Base-by-base conservation (phyloP, 1,140 invertebrate species). In the Chironomus tepperi region DNA sequence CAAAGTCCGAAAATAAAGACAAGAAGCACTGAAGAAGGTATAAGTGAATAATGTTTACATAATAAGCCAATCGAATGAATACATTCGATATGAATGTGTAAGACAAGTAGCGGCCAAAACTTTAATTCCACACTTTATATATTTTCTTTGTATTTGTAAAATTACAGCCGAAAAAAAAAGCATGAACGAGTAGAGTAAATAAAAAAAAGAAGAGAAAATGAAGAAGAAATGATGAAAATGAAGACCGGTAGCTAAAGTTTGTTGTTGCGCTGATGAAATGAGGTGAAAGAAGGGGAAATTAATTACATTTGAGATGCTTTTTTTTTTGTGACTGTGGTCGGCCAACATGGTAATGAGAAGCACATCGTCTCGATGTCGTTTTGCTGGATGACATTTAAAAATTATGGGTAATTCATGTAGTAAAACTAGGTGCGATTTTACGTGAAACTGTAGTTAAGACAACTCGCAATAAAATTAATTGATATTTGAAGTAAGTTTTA, bases 71-170 rank as follows among this genome's bases (percentile, higher is more conserved):
- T 57, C 47, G n/a, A 57, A 57, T n/a, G 47, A 57, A 57, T 57
- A n/a, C n/a, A n/a, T 57, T 57, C 43, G 43, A 34, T 34, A 34
- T 57, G 47, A 57, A 57, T 57, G 47, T 57, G 47, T 57, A 57
- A 57, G 12, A 57, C 47, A n/a, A 57, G 47, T 57, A 57, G 47
- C 47, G 5, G 15, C 43, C n/a, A n/a, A 10, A 10, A 57, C 47
- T 34, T 34, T 34, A 57, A n/a, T 57, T 57, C 47, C 12, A 57
- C 47, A 57, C 12, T n/a, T 57, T 57, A 57, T 34, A 57, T 57
- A 5, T 12, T 57, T 47, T 47, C 47, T 57, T 57, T 57, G 9
- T 15, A 15, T 57, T 34, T 57, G 8, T 57, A 57, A 12, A 57
- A n/a, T 57, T 57, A 57, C 12, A 57, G 24, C 24, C 47, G n/a